phyloP scores from a whole-genome alignment of 2,888 invertebrate species.

The Uloborus plumipes region DNA sequence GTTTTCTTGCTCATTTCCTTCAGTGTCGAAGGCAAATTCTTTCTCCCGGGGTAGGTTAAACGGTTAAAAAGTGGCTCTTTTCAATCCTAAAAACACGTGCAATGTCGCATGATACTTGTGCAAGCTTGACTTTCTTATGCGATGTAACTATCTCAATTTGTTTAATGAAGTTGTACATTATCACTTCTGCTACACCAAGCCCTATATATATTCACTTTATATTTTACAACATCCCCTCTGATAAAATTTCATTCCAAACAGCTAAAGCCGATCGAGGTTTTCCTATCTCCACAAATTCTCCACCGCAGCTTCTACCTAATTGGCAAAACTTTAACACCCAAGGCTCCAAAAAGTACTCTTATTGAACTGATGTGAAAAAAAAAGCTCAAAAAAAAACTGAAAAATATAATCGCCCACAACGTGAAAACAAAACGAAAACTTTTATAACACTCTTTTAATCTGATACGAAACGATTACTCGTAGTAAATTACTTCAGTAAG shows the following conservation, averaged over 20 bases:
- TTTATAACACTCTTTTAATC: conserved; percentile 59
- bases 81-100: too few species aligned
- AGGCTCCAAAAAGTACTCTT: conserved; percentile 19
- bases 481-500: conserved; percentile 55
- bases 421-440: conserved; percentile 47
- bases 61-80: too few species aligned
- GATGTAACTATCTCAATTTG: too few species aligned
- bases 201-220: neutral
- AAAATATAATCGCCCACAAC: conserved; percentile 42
- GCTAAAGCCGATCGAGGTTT: neutral
- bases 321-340: conserved; percentile 43
- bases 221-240: too few species aligned
- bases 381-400: conserved; percentile 7
- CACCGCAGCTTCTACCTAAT: conserved; percentile 35
- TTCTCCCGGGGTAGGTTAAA: too few species aligned
- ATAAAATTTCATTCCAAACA: neutral
- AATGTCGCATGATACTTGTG: too few species aligned
- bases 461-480: conserved; percentile 49
- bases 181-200: too few species aligned
- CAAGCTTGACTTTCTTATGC: too few species aligned
- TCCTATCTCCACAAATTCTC: conserved; percentile 12
- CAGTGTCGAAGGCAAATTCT: too few species aligned
- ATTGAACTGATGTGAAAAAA: conserved; percentile 5
- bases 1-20: too few species aligned
- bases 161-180: too few species aligned